Evolutionary conservation across 2,888 invertebrate species (phyloP).

Genomic region (Drosophila ezoana): DNA sequence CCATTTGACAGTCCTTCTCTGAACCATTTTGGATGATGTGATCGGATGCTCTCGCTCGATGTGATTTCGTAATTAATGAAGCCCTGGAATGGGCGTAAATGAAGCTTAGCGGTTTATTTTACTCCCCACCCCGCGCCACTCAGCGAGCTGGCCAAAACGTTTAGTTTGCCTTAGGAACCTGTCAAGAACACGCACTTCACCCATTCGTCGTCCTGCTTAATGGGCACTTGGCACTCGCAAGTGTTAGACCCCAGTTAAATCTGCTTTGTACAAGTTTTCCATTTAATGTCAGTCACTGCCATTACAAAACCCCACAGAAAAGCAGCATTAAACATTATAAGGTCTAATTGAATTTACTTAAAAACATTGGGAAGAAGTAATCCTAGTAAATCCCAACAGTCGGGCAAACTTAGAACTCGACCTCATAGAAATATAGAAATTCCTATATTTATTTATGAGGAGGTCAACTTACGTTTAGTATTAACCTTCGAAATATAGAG

Average conservation of each 20-base stretch:
- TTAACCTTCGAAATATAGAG: neutral
- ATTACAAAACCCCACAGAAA: slow-evolving; percentile 16
- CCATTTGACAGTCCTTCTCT: slow-evolving; percentile 32
- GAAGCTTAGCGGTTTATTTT: slow-evolving; percentile 67
- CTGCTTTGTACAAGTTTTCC: slow-evolving; percentile 19
- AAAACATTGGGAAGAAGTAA: neutral
- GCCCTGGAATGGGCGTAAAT: slow-evolving; percentile 58
- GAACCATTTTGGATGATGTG: slow-evolving; percentile 55
- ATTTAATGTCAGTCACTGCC: slow-evolving; percentile 28
- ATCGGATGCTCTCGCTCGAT: slow-evolving; percentile 71
- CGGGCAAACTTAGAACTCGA: too few species aligned
- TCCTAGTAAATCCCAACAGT: too few species aligned
- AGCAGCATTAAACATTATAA: slow-evolving; percentile 15
- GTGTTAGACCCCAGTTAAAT: slow-evolving; percentile 14
- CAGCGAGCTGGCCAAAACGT: slow-evolving; percentile 40
- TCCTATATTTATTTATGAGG: too few species aligned
- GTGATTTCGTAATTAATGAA: slow-evolving; percentile 78
- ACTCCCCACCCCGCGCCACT: slow-evolving; percentile 1
- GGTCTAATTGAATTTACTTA: slow-evolving; percentile 20
- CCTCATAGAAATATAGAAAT: too few species aligned
- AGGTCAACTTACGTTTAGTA: neutral
- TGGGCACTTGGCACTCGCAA: slow-evolving; percentile 26
- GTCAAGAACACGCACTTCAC: slow-evolving; percentile 33
- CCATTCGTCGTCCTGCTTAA: slow-evolving; percentile 30
- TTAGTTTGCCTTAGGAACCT: slow-evolving; percentile 36